These are phyloP conservation scores for Sicus ferrugineus DNA, from an alignment of 2,888 invertebrate genomes.

Conservation along the genomic window DNA sequence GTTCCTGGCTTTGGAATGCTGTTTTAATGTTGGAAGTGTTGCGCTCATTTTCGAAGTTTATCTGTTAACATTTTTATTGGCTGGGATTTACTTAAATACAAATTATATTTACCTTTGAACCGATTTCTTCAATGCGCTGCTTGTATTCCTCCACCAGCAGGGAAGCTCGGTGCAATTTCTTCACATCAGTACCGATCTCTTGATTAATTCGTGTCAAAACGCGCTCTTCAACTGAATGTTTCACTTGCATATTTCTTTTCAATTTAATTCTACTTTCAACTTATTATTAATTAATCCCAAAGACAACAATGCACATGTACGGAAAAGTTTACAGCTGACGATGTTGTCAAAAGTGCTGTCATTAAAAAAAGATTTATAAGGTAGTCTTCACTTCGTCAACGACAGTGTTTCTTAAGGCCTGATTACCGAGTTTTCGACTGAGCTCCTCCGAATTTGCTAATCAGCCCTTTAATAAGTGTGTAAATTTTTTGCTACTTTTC, in stretches of 20 bases:
- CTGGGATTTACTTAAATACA: background rate
- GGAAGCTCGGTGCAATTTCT: conserved; percentile 67
- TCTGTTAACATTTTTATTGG: conserved; percentile 65
- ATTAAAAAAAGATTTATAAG: too few species aligned
- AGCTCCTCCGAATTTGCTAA: too few species aligned
- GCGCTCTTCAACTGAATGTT: conserved; percentile 54
- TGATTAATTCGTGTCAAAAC: conserved; percentile 67
- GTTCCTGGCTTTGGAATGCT: conserved; percentile 72
- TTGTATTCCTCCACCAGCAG: conserved; percentile 63
- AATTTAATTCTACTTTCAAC: too few species aligned
- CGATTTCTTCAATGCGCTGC: conserved; percentile 49
- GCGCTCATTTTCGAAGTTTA: conserved; percentile 70
- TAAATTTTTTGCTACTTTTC: too few species aligned
- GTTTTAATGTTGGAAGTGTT: conserved; percentile 72
- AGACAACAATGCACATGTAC: too few species aligned
- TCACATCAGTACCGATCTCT: conserved; percentile 68
- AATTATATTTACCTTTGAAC: conserved; percentile 49
- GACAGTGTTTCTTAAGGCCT: too few species aligned
- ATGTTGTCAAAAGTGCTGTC: too few species aligned
- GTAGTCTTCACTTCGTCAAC: too few species aligned
- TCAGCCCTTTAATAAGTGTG: too few species aligned
- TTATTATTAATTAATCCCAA: too few species aligned
- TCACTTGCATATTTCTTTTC: conserved; percentile 42
- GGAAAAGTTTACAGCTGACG: too few species aligned
- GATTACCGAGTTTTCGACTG: too few species aligned